phyloP scores from a whole-genome alignment of 2,888 invertebrate species.

The Athalia circularis region DNA sequence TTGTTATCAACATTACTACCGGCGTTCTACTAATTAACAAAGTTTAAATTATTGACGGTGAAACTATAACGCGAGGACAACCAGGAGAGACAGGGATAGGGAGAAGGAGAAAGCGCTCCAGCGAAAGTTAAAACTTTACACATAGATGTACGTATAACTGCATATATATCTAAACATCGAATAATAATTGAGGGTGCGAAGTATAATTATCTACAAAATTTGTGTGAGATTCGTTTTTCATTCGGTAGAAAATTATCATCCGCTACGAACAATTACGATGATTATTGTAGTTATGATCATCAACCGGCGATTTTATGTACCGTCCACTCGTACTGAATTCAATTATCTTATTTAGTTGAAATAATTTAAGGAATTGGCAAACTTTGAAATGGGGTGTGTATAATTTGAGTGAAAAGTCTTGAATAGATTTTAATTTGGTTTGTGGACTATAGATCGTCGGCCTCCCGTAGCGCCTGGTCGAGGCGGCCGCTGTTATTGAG shows the following conservation, averaged over 20 bases:
- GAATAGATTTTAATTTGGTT: conserved; percentile 16
- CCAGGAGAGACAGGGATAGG: conserved; percentile 26
- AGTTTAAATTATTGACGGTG: conserved; percentile 67
- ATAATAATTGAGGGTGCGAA: neutral
- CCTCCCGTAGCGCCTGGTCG: neutral
- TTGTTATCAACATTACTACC: conserved; percentile 68
- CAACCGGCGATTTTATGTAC: too few species aligned
- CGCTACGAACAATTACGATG: too few species aligned
- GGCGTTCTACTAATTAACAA: conserved; percentile 70
- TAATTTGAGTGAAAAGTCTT: conserved; percentile 6
- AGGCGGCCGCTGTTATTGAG: conserved; percentile 47
- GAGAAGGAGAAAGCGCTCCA: conserved; percentile 13
- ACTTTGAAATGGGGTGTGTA: too few species aligned
- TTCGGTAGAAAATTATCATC: too few species aligned
- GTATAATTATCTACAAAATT: neutral
- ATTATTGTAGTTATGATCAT: too few species aligned
- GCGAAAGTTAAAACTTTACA: conserved; percentile 43
- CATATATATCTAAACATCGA: neutral
- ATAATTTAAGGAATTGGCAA: too few species aligned
- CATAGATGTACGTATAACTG: neutral
- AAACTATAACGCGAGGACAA: conserved; percentile 47
- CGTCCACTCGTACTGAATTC: too few species aligned
- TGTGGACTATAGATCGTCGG: conserved; percentile 1
- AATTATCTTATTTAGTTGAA: too few species aligned
- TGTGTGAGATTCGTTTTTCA: too few species aligned